Evolutionary conservation across 2,888 invertebrate species (phyloP), one percentile per base, ranked within the genome.

Genomic region (Camponotus fellah): DNA sequence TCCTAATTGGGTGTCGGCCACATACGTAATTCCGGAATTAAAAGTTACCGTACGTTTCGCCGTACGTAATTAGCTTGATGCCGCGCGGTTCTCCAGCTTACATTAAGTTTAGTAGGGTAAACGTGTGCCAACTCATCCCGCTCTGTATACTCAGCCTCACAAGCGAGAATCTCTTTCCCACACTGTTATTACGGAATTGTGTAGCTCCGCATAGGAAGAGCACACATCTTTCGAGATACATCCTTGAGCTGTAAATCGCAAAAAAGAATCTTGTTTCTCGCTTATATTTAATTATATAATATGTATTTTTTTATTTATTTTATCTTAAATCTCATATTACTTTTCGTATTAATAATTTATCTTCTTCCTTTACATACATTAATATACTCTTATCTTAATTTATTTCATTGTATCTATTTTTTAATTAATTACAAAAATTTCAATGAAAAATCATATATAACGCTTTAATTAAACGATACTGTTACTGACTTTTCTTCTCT

Each of bases 81-180:
- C 53, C 49, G 62, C 49, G 56, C 64, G 69, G 26, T 65, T 21
- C 62, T 62, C 3, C 82, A 72, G 71, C 26, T 79, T 85, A 72
- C 83, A 74, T 88, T 66, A 66, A 64, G 62, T 66, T 53, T 60
- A 68, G 71, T 60, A 68, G 82, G 65, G 62, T 76, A 82, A 88
- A 86, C 83, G 87, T 74, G 87, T 82, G 84, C 65, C 81, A 86
- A 69, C 84, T 85, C 84, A 62, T 84, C 84, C 68, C 53, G 53
- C 53, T 53, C 49, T 64, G 64, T 17, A 34, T 62, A n/a, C 37
- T 60, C 75, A 58, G 82, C 58, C 32, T 82, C 72, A 40, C 26
- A 49, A 74, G 75, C 49, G 75, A 62, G 56, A 53, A 88, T 84
- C 88, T 53, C n/a, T 90, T 90, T 89, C 88, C 86, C 89, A 90